Evolutionary conservation across 2,113 vertebrate species (phyloP), one percentile per base, ranked within the genome.

Genomic region (Strigops habroptila): DNA sequence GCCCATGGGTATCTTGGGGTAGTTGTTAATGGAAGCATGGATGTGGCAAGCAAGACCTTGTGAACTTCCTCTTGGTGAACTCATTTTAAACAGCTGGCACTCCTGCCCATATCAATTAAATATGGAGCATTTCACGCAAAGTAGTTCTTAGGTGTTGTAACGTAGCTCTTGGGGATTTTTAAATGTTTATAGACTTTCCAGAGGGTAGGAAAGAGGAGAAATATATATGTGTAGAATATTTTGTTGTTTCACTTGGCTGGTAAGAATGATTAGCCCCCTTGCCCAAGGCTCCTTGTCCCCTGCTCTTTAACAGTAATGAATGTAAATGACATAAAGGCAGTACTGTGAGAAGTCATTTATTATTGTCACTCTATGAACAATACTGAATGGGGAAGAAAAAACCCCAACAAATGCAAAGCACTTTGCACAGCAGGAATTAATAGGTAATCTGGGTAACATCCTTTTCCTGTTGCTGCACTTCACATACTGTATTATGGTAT

Each of bases 161-260:
- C 53, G 39, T 95, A 76, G 77, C 91, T 96, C 75, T 48, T 90
- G 79, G 94, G 86, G 41, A 35, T 94, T 97, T 64, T 80, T 69
- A 88, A 96, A 97, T 76, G 95, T 86, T 97, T 97, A 95, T 82
- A 73, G 92, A 59, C 79, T 97, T 97, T 81, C 94, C 96, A 94
- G 92, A 93, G 94, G 94, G 86, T 82, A 97, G 93, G 85, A 74
- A 93, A 97, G 53, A 93, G 91, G 74, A 83, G 95, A 95, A 98
- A 95, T 94, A 90, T 87, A 88, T 94, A 90, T 39, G 31, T 96
- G 87, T 93, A 81, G 85, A 95, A 93, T 41, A 75, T 87, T 97
- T 88, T 91, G 88, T 78, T 9, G 25, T 95, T 95, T 82, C 73
- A 74, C 82, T 95, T 88, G 83, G 87, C 79, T 83, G 79, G 63